phyloP scores from a whole-genome alignment of 2,113 vertebrate genomes.

The Tapirus terrestris region DNA sequence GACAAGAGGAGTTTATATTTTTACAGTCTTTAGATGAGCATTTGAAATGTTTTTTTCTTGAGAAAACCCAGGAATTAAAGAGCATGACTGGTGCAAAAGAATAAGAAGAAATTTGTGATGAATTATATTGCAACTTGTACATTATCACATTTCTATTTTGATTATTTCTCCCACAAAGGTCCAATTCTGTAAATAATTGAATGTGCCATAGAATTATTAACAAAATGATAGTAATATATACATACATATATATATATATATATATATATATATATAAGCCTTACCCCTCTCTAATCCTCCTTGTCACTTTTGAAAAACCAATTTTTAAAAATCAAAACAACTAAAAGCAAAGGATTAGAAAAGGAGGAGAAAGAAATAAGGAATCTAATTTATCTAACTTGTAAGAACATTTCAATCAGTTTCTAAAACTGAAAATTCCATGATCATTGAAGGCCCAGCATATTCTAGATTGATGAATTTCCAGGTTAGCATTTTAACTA shows the following conservation, averaged over 20 bases:
- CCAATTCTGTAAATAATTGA: not conserved
- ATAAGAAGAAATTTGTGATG: not conserved
- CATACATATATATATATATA: not conserved
- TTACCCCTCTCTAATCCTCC: not conserved
- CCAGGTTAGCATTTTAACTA: not conserved
- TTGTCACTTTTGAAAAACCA: not conserved
- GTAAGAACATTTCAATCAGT: not conserved
- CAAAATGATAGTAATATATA: not conserved
- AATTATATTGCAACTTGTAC: not conserved
- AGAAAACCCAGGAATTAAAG: not conserved
- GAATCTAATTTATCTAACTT: not conserved
- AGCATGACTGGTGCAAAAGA: not conserved
- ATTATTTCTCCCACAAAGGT: not conserved
- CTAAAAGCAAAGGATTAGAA: not conserved
- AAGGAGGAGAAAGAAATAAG: too few species aligned
- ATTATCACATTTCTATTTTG: not conserved
- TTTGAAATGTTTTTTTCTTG: not conserved
- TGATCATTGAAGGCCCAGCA: rapidly evolving
- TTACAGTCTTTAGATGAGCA: not conserved
- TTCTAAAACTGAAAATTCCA: not conserved
- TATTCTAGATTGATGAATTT: not conserved
- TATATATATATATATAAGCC: not conserved
- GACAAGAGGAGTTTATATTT: not conserved
- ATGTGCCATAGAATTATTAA: not conserved
- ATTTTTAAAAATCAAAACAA: not conserved